These are phyloP conservation scores for Pagrus major DNA, from an alignment of 2,113 vertebrate genomes.

Conservation along the genomic window DNA sequence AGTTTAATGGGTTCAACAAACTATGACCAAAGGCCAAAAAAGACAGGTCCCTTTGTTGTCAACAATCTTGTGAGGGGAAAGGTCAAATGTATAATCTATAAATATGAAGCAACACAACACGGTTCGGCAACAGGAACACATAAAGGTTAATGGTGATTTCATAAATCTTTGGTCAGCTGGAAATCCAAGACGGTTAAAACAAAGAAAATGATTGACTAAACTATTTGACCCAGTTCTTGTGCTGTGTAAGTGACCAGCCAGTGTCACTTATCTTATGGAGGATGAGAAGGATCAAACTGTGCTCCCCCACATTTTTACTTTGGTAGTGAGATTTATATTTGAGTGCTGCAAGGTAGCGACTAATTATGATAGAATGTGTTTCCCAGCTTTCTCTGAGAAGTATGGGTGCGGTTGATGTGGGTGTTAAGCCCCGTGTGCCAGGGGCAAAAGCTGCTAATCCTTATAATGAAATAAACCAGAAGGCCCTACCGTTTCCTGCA, in stretches of 20 bases:
- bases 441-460: conserved; percentile 60
- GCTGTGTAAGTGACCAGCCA: background rate
- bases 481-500: conserved; percentile 25
- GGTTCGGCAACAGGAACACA: conserved; percentile 18
- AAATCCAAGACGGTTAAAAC: conserved; percentile 7
- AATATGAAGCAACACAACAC: background rate
- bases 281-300: background rate
- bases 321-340: conserved; percentile 27
- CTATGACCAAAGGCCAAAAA: background rate
- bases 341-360: background rate
- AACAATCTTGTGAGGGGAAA: conserved; percentile 15
- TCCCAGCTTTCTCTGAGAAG: conserved; percentile 28
- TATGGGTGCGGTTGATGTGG: conserved; percentile 40
- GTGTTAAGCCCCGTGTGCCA: conserved; percentile 41
- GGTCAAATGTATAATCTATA: conserved; percentile 7
- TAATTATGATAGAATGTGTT: conserved; percentile 2
- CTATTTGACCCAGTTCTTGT: background rate
- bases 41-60: background rate
- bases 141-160: conserved; percentile 19
- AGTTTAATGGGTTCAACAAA: background rate
- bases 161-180: background rate
- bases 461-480: conserved; percentile 58
- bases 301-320: background rate
- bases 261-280: background rate
- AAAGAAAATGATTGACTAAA: background rate